phyloP scores from a whole-genome alignment of 2,797 vertebrate species.

The Pipistrellus kuhlii region DNA sequence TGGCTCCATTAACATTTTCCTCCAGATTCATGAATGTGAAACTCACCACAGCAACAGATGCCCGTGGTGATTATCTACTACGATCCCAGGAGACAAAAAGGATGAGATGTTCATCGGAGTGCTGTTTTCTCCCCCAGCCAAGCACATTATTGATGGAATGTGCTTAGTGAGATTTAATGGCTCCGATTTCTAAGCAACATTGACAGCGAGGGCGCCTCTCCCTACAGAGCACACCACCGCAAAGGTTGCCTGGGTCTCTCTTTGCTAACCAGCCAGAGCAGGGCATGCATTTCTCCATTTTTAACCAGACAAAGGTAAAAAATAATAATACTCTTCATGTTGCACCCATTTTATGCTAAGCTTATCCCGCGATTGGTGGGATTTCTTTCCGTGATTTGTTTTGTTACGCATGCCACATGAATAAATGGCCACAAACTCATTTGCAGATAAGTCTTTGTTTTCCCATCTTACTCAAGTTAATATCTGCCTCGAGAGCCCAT shows the following conservation, averaged over 20 bases:
- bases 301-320: neutral
- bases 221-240: neutral
- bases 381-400: neutral
- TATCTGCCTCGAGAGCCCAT: neutral
- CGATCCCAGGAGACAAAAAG: neutral
- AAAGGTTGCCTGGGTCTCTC: neutral
- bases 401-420: neutral
- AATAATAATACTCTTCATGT: neutral
- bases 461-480: neutral
- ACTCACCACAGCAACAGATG: neutral
- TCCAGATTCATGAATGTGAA: neutral
- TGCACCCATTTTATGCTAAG: neutral
- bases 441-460: neutral
- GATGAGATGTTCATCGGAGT: neutral
- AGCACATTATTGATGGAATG: neutral
- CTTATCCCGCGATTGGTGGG: neutral
- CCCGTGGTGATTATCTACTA: neutral
- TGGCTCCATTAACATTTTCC: neutral
- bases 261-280: neutral
- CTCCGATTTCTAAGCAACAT: neutral
- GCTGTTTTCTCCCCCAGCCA: neutral
- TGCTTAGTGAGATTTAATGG: neutral
- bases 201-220: neutral
- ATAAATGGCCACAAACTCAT: neutral
- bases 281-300: neutral